Conservation (phyloP, 2,888 invertebrate genomes). For the Oligia fasciuncula region DNA sequence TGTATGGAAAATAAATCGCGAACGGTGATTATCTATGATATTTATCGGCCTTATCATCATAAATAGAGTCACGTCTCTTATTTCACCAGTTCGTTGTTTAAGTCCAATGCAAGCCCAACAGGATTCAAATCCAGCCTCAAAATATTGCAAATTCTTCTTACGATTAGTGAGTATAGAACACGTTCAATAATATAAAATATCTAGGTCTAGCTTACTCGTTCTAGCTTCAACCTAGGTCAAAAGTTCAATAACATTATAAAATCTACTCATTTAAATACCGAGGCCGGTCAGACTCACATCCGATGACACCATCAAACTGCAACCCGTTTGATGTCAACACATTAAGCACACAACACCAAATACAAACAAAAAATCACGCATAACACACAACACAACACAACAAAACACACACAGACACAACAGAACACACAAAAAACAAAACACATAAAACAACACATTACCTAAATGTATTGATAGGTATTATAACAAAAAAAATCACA, state of each 20-base stretch:
- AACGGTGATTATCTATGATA: not conserved
- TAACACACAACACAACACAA: not conserved
- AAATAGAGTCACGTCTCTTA: not conserved
- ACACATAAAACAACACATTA: not conserved
- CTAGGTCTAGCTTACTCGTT: not conserved
- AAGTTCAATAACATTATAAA: constrained; percentile 32
- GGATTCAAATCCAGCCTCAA: not conserved
- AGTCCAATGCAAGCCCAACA: not conserved
- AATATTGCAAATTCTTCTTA: not conserved
- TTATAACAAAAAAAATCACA: not conserved
- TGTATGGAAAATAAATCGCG: too few species aligned
- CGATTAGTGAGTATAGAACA: not conserved
- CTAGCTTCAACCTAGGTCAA: constrained; percentile 10
- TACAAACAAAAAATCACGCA: not conserved
- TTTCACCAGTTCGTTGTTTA: not conserved
- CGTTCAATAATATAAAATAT: not conserved
- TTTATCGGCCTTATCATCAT: not conserved
- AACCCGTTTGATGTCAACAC: not conserved
- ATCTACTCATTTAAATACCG: constrained; percentile 28
- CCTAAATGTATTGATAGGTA: not conserved
- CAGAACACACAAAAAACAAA: not conserved
- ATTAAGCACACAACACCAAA: not conserved
- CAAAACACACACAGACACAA: not conserved
- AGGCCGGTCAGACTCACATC: constrained; percentile 26
- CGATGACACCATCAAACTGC: constrained; percentile 20